phyloP scores from a whole-genome alignment of 2,113 vertebrate genomes.

The Pituophis catenifer region DNA sequence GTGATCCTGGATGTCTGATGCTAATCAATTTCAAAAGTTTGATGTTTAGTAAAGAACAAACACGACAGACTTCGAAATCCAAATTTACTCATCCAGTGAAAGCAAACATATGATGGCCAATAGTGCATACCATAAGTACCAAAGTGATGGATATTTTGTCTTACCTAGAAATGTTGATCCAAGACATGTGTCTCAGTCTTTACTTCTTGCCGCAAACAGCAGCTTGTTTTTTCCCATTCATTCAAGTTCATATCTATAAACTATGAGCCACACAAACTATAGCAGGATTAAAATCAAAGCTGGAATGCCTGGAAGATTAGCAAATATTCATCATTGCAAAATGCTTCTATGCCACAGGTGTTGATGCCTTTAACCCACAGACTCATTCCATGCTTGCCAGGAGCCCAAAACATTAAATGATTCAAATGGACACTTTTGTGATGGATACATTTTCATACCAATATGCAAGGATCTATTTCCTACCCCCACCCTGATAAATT shows the following conservation, averaged over 20 bases:
- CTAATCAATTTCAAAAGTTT: not conserved
- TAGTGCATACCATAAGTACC: not conserved
- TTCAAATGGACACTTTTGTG: conserved; percentile 55
- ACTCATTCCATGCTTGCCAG: conserved; percentile 66
- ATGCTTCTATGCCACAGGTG: conserved; percentile 66
- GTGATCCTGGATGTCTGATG: not conserved
- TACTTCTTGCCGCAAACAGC: not conserved
- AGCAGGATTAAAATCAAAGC: conserved; percentile 49
- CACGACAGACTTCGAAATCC: not conserved
- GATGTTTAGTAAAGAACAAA: not conserved
- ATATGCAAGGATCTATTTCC: conserved; percentile 70
- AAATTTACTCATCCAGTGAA: not conserved
- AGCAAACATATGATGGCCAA: not conserved
- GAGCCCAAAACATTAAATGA: conserved; percentile 51
- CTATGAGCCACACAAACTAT: conserved; percentile 65
- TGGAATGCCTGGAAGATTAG: conserved; percentile 62
- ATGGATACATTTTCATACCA: conserved; percentile 72
- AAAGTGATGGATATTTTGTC: not conserved
- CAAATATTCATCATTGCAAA: conserved; percentile 62
- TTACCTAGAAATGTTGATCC: not conserved
- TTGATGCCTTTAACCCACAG: conserved; percentile 64
- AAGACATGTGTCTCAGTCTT: not conserved
- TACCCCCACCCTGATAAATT: conserved; percentile 66
- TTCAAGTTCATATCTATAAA: conserved; percentile 63
- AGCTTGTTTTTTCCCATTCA: not conserved